phyloP scores from a whole-genome alignment of 2,888 invertebrate genomes.

The Calliopum simillimum region DNA sequence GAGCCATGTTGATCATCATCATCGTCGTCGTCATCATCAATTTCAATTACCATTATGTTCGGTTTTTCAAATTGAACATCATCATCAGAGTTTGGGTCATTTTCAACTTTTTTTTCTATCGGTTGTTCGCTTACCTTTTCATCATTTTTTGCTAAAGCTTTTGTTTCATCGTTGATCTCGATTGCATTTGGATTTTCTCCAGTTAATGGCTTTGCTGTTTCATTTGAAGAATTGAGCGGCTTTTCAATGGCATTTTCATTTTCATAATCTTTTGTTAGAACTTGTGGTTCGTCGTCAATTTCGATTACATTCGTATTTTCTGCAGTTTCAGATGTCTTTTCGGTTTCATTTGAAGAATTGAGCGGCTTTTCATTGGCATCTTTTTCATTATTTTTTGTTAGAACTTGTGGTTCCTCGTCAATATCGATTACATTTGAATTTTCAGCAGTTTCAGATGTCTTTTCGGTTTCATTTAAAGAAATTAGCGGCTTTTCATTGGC shows the following conservation, averaged over 20 bases:
- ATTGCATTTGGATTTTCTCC: background rate
- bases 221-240: no score
- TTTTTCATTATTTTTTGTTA: background rate
- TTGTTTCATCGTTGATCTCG: constrained; percentile 35
- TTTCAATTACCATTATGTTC: constrained; percentile 47
- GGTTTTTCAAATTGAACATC: constrained; percentile 42
- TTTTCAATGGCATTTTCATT: no score
- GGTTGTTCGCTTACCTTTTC: constrained; percentile 5
- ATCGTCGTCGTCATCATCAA: constrained; percentile 50
- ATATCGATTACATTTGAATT: no score
- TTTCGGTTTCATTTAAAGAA: no score
- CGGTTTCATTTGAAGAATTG: no score
- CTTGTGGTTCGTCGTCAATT: constrained; percentile 30
- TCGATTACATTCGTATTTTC: constrained; percentile 19
- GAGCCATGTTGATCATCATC: constrained; percentile 44
- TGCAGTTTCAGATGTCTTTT: background rate
- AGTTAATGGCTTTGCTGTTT: no score
- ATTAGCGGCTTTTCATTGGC: no score
- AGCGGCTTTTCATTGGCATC: no score
- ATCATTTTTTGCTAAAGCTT: background rate
- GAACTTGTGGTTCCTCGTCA: constrained; percentile 21
- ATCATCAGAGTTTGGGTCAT: constrained; percentile 40
- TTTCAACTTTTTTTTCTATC: background rate
- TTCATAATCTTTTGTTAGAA: background rate
- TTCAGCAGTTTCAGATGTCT: no score